Conservation (phyloP, 2,797 vertebrate genomes). For the Zenarchopterus dispar region DNA sequence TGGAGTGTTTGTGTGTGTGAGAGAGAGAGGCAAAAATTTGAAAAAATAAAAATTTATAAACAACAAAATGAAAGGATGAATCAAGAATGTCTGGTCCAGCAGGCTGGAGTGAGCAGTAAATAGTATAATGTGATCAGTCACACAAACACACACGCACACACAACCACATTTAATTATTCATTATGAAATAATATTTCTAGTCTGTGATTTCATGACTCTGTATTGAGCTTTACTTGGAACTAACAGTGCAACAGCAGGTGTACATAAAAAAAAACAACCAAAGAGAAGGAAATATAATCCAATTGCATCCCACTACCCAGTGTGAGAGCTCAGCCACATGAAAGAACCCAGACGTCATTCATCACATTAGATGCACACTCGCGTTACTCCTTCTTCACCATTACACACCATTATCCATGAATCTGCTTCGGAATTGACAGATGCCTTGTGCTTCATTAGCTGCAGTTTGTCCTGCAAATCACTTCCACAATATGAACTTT, state of each 20-base stretch:
- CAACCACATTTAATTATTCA: conserved; percentile 24
- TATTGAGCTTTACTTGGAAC: conserved; percentile 11
- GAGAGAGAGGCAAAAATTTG: conserved; percentile 17
- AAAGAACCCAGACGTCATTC: conserved; percentile 73
- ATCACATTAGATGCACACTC: conserved; percentile 63
- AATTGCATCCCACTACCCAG: conserved; percentile 11
- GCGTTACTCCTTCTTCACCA: conserved; percentile 45
- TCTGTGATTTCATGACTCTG: conserved; percentile 19
- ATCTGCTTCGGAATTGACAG: conserved; percentile 68
- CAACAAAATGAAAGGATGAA: conserved; percentile 5
- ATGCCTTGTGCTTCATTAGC: conserved; percentile 75
- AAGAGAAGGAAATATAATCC: background rate
- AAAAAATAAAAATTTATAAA: background rate
- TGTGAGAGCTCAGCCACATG: conserved; percentile 56
- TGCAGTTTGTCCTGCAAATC: conserved; percentile 58
- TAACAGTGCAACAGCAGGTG: conserved; percentile 32
- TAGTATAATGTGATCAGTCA: conserved; percentile 15
- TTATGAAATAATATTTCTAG: conserved; percentile 34
- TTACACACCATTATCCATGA: conserved; percentile 64
- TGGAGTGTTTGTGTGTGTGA: background rate
- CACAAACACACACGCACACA: accelerated
- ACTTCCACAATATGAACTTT: conserved; percentile 43
- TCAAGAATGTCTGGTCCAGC: conserved; percentile 8
- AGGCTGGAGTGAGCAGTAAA: conserved; percentile 12
- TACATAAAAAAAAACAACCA: conserved; percentile 5